Evolutionary conservation across 2,113 vertebrate species (phyloP).

Genomic region (Leptocoma aspasia): DNA sequence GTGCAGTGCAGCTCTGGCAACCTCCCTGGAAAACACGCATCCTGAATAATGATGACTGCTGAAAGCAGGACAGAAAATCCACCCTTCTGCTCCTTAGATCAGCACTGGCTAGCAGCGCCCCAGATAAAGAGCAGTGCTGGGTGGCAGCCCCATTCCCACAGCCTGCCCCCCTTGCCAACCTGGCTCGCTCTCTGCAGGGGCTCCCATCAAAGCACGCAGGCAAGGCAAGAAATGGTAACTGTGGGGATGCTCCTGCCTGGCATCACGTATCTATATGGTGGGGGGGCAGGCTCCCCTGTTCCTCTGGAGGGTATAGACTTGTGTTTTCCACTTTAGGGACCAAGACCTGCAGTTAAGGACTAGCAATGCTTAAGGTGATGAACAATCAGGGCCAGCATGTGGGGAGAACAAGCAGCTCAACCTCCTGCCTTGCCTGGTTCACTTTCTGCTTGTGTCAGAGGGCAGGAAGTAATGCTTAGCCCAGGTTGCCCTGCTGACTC

Average conservation of each 20-base stretch:
- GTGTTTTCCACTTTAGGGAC: neutral
- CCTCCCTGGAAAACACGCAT: slow-evolving; percentile 44
- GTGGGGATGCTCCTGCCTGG: neutral
- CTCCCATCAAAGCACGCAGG: fast-evolving
- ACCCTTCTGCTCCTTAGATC: neutral
- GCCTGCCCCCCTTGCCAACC: neutral
- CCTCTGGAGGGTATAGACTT: neutral
- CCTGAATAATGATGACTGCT: slow-evolving; percentile 52
- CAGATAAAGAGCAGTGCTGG: neutral
- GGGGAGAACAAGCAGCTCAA: neutral
- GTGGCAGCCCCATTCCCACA: neutral
- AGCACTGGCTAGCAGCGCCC: neutral
- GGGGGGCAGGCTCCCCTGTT: neutral
- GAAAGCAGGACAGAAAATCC: slow-evolving; percentile 29
- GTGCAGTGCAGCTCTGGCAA: slow-evolving; percentile 54
- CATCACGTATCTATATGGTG: fast-evolving
- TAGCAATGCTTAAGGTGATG: neutral
- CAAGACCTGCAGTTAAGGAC: neutral
- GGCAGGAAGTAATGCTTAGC: neutral
- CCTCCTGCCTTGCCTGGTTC: neutral
- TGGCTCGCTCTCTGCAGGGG: fast-evolving
- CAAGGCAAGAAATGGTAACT: neutral
- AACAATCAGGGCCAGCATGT: neutral
- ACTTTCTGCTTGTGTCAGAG: neutral
- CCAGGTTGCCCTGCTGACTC: neutral